Base-by-base conservation (phyloP, 2,113 vertebrate species). In the Calypte anna region DNA sequence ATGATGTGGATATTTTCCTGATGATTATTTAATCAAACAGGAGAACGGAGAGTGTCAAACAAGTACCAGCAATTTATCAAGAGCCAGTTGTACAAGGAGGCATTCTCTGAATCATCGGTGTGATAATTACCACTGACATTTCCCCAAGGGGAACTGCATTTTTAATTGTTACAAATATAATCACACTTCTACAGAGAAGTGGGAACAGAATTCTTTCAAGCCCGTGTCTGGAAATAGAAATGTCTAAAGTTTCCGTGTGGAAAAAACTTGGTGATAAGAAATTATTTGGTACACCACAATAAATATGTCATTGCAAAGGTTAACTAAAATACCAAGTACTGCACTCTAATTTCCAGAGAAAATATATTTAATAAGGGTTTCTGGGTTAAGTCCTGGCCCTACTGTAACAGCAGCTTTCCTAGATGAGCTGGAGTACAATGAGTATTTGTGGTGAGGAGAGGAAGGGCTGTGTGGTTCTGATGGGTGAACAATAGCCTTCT, bases 161-260 rank as follows among this genome's bases (percentile, higher is more conserved):
- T 95, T 96, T 91, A 96, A 96, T 96, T 97, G 94, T 94, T 95
- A 94, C 63, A 96, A 95, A 92, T 94, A 95, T 78, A 94, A 94
- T 94, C 80, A 93, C 77, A 80, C 86, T 87, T 91, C 79, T 80
- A 83, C 61, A 87, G 76, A 73, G 74, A 92, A 95, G 57, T 58
- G 79, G 70, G 55, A 95, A 83, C 48, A 69, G 31, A 78, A 90
- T 94, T 14, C 27, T 90, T 94, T 74, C 66, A 85, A 92, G 58
- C 14, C 27, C 5, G 10, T 91, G 91, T 90, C 70, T 94, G 75
- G 59, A 93, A 95, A 93, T 33, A 93, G 64, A 91, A 94, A 94
- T 78, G 79, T 84, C 84, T 90, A 22, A 93, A 94, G 36, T 88
- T 93, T 90, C 90, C 92, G 79, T 58, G 72, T 79, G 91, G 81